Conservation (phyloP, 2,888 invertebrate species). For the Zaprionus bogoriensis region DNA sequence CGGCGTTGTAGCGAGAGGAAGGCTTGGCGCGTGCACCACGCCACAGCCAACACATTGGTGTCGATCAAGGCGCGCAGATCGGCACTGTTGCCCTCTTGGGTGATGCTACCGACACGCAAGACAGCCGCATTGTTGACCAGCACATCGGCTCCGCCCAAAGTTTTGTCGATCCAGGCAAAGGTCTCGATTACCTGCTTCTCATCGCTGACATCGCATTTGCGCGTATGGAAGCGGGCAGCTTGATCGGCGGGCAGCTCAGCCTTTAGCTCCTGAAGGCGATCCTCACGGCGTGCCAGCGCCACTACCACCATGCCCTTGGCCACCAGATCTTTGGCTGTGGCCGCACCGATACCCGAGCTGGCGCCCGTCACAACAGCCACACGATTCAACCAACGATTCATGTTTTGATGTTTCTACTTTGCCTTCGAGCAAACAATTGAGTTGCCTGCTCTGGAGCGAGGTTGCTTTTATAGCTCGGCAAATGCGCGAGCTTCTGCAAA, state of each 20-base stretch:
- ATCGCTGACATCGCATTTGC: slow-evolving; percentile 83
- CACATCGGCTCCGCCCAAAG: slow-evolving; percentile 82
- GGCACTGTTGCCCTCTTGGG: slow-evolving; percentile 2
- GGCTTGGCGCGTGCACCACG: slow-evolving; percentile 14
- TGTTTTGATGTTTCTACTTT: neutral
- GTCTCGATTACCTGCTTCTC: slow-evolving; percentile 84
- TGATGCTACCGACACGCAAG: neutral
- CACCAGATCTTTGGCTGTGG: slow-evolving; percentile 80
- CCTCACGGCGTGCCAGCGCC: slow-evolving; percentile 83
- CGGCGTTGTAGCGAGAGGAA: slow-evolving; percentile 9
- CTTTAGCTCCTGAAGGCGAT: slow-evolving; percentile 39
- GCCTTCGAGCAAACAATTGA: neutral
- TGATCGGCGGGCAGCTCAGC: slow-evolving; percentile 43
- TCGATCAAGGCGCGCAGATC: slow-evolving; percentile 6
- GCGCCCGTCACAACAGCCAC: slow-evolving; percentile 86
- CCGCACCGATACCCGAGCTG: slow-evolving; percentile 85
- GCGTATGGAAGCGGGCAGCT: slow-evolving; percentile 73
- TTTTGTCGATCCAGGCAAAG: slow-evolving; percentile 83
- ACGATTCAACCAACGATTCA: slow-evolving; percentile 18
- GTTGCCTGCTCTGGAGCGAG: no score
- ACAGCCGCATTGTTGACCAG: slow-evolving; percentile 19
- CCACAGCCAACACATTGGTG: slow-evolving; percentile 12
- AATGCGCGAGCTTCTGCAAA: slow-evolving; percentile 1
- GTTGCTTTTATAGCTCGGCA: neutral
- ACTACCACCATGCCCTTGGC: slow-evolving; percentile 84